phyloP scores from a whole-genome alignment of 2,888 invertebrate species.

The Perizoma affinitatum region DNA sequence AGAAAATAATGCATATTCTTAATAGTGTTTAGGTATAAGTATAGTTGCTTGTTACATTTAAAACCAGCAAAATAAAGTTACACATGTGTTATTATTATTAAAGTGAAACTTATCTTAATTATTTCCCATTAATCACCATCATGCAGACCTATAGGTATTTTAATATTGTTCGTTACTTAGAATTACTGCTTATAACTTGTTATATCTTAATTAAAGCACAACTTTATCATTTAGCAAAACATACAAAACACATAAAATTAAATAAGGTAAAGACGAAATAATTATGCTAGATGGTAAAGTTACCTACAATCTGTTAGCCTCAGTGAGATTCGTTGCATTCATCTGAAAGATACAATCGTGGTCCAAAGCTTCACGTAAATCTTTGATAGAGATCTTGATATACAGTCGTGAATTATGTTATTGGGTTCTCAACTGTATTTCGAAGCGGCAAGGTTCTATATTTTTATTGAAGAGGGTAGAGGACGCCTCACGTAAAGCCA shows the following conservation, averaged over 20 bases:
- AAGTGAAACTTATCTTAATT: no score
- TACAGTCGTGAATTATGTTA: constrained; percentile 45
- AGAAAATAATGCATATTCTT: no score
- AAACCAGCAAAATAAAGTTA: no score
- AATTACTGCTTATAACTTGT: no score
- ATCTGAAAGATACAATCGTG: constrained; percentile 77
- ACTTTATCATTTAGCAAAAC: constrained; percentile 1
- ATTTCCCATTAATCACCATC: no score
- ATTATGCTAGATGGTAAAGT: constrained; percentile 46
- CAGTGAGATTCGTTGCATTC: constrained; percentile 68
- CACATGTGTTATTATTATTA: no score
- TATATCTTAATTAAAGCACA: no score
- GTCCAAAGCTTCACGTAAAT: constrained; percentile 67
- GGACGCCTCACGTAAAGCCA: constrained; percentile 32
- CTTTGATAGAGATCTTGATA: constrained; percentile 77
- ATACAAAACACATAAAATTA: constrained; percentile 2
- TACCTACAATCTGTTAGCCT: constrained; percentile 59
- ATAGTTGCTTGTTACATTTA: no score
- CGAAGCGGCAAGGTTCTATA: constrained; percentile 17
- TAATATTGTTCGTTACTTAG: no score
- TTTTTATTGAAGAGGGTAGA: constrained; percentile 30
- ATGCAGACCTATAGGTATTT: no score
- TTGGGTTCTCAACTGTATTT: constrained; percentile 29
- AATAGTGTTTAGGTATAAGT: no score
- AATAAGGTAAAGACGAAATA: background rate